Base-by-base conservation (phyloP, 2,113 vertebrate genomes). In the Cyprinodon variegatus region DNA sequence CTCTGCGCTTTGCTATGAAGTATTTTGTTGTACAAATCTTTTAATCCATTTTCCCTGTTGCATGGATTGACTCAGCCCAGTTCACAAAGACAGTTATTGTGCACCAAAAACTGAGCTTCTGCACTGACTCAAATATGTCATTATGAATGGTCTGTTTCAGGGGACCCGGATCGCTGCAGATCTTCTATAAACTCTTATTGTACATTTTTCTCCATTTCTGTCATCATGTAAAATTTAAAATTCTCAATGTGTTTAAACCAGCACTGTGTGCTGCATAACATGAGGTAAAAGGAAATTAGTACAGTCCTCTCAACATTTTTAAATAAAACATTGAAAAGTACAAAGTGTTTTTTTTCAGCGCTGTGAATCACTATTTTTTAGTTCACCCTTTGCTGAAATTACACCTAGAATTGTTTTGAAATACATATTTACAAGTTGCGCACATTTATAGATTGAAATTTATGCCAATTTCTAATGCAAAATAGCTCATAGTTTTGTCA, bases 21-120 rank as follows among this genome's bases (percentile, higher is more conserved):
- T 77, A 85, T 82, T 90, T 91, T 90, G 89, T 86, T 37, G 70
- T 84, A 88, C 85, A 91, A 90, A 91, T 90, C 91, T 89, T 89
- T 91, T 90, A 91, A 92, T 89, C 88, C 84, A 53, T 0, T 15
- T 39, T 88, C 91, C 84, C 91, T 68, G 45, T 78, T 82, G 89
- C 60, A 48, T 73, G 79, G 77, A 71, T 79, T 57, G 2, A 72
- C 74, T 82, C 82, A 88, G 70, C 68, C 80, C 83, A 77, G 72
- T 86, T 86, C 69, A 65, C 63, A 50, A 6, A 76, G 83, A 86
- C 76, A 70, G 22, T 83, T 81, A 46, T 46, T 73, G 48, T 66
- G 64, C 11, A 45, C 57, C 81, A 64, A 65, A 45, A 71, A 64
- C 85, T 67, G 65, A 67, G 62, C 59, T 41, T 71, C 41, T 37